Base-by-base conservation (phyloP, 2,888 invertebrate species). In the Erebia ligea region DNA sequence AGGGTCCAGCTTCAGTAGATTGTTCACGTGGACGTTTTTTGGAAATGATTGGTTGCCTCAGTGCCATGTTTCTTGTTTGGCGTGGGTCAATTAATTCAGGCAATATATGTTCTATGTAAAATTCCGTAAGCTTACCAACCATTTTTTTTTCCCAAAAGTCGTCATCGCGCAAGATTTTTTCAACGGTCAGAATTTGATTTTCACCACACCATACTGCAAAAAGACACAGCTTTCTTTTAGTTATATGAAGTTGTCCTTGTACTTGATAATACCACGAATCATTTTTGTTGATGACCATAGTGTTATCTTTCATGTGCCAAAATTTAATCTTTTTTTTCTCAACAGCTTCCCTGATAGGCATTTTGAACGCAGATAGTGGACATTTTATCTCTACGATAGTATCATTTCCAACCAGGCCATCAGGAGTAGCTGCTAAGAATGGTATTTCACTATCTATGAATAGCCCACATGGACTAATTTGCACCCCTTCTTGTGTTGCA, bases 41-140 rank as follows among this genome's bases (percentile, higher is more conserved):
- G 48, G 48, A 15, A 48, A 59, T 40, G 15, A 40, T 62, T 62
- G 67, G 67, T 11, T 68, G 34, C 52, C 61, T 61, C 50, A 68
- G 9, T 17, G 59, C 59, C 61, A 61, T 68, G 13, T 34, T 48
- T 59, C 68, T 50, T 25, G 61, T 45, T 50, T 68, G 50, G 13
- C 54, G 63, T 25, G 68, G 63, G 42, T 68, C 63, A 56, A 68
- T 62, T n/a, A 68, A 56, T 54, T 68, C 68, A 11, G 68, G 62
- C 52, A 68, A 62, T 42, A 63, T 42, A 62, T 54, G 42, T 42
- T 63, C 62, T 42, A 68, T 62, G 21, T 62, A 68, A 62, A 68
- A 68, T 21, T 56, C 15, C 13, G 50, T 56, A 40, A 68, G 50
- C 13, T 68, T 73, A 25, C 15, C 48, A 48, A 61, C 48, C 48